Evolutionary conservation across 2,113 vertebrate genomes (phyloP), one percentile per base, ranked within the genome.

Genomic region (Phylloscopus trochilus): DNA sequence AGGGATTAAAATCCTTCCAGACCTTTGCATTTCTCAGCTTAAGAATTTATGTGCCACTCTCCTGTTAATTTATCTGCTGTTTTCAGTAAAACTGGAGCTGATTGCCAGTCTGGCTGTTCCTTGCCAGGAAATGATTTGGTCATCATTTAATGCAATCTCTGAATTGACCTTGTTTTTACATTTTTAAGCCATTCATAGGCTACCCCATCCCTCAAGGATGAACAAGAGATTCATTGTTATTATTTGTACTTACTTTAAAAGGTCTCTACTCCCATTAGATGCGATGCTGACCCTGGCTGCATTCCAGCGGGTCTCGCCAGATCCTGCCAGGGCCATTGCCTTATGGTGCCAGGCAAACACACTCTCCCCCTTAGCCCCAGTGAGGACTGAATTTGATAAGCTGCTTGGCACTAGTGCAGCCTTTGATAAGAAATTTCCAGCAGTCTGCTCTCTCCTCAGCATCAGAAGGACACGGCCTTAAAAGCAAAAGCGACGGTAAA

Each of bases 91-190:
- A 64, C 58, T 46, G 46, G 14, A 83, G 44, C 68, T 68, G 43
- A 49, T 52, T 83, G 68, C 82, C 68, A 62, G 43, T 26, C 70
- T 47, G 47, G 7, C 52, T 5, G 7, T 20, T 77, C 37, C 47
- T 90, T 85, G 84, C 67, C 82, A 88, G 83, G 64, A 80, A 93
- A 56, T 47, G 68, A 82, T 91, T 90, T 90, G 87, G 47, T 92
- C 85, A 83, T 72, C 55, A 53, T 90, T 88, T 90, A 93, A 49
- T 66, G 31, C 37, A 43, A n/a, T 77, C 53, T 86, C 76, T 90
- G 90, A 83, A 53, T 33, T 80, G 58, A 89, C 64, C 47, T 96
- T 90, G 46, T 15, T 88, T 83, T 63, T 81, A 49, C 23, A 10
- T 86, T 93, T 79, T 74, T 51, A 67, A 83, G 27, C 55, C 77